Evolutionary conservation across 2,797 vertebrate species (phyloP), one percentile per base, ranked within the genome.

Genomic region (Oreonectes daqikongensis): DNA sequence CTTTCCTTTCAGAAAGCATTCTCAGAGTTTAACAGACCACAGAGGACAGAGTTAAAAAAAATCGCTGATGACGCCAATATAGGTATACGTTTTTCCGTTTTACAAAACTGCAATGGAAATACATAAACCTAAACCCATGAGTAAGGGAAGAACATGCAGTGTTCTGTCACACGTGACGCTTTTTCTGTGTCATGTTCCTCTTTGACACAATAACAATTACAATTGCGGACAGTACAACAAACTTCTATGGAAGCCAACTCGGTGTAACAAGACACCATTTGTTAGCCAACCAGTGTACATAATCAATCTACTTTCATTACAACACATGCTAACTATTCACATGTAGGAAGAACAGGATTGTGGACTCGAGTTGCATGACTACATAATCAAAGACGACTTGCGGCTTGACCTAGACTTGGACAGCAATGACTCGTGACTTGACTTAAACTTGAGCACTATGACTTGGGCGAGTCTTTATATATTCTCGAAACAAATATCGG

Each of bases 131-230:
- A 50, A 50, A 52, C 14, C 60, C 44, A 44, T 42, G 46, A 65
- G n/a, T 46, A 59, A 67, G 5, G 52, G 14, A 68, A 53, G 46
- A 65, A 74, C 22, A 40, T 4, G 5, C 26, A 60, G 15, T 20
- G 60, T n/a, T 24, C 0, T 42, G 24, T 44, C 35, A 57, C 35
- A 42, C 28, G 3, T 64, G 9, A n/a, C 2, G 15, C 66, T 17
- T 30, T 9, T 67, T 9, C 18, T 14, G 2, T 6, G 55, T 50
- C 11, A 28, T 30, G 74, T 76, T 76, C 53, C 65, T 69, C 65
- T 76, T 76, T 75, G 40, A 69, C 30, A 50, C 17, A 59, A 30
- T 32, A 59, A 28, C 55, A 53, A 24, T 12, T 24, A 22, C 17
- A 42, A 55, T 26, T 24, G 5, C 8, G n/a, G 38, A 44, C 24